A percentile compares a stretch with the other conserved stretches of the same genome.
These are phyloP conservation scores for Drosophila anomalipes DNA, from an alignment of 2,888 invertebrate species.

Conservation along the genomic window DNA sequence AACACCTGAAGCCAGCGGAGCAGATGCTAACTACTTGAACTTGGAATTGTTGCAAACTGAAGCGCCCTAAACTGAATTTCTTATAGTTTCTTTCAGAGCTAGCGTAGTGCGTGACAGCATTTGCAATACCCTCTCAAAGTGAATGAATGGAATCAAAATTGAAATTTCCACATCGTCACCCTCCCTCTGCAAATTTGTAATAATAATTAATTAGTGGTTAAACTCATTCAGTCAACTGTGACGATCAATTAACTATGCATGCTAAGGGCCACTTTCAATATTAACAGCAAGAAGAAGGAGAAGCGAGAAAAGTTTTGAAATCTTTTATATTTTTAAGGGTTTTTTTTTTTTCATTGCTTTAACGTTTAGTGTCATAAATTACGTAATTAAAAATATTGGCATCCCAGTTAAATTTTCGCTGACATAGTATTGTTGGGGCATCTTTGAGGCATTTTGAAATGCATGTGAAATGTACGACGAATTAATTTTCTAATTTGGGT, in stretches of 20 bases:
- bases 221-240: not conserved
- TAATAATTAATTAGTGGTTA: not conserved
- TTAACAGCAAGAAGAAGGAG: not conserved
- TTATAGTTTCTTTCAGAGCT: not conserved
- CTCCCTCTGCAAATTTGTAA: not conserved
- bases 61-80: not conserved
- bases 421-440: not conserved
- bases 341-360: too few species aligned
- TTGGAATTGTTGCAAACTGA: slow-evolving; percentile 20
- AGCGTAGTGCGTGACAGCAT: not conserved
- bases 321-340: not conserved
- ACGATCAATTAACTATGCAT: not conserved
- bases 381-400: not conserved
- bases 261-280: not conserved
- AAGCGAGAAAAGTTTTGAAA: not conserved
- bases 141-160: too few species aligned
- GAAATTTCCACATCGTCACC: not conserved
- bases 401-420: not conserved
- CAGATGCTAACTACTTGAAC: slow-evolving; percentile 37
- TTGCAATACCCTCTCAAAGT: not conserved
- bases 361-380: not conserved
- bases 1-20: slow-evolving; percentile 5
- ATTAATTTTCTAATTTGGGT: not conserved
- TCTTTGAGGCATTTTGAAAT: not conserved
- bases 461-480: not conserved